Evolutionary conservation across 2,113 vertebrate species (phyloP), one percentile per base, ranked within the genome.

Genomic region (Psittacara wagleri): DNA sequence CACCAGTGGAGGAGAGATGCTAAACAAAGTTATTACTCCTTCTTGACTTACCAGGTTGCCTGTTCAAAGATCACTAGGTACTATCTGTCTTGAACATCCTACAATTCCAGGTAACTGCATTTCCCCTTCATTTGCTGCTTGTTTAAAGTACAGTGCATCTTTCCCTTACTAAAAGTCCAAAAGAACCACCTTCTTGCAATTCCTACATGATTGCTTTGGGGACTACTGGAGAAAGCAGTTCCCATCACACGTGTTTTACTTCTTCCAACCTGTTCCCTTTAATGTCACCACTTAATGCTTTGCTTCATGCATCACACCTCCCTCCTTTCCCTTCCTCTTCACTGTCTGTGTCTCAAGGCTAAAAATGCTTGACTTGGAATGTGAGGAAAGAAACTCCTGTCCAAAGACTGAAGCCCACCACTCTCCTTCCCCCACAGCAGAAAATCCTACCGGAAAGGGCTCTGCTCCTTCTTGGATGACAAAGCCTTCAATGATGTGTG

Each of bases 391-490:
- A 72, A 79, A 54, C 1, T 75, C 33, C 82, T 79, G 22, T 7
- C 29, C 23, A 54, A 88, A 96, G 39, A 61, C 4, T 13, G 35
- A 63, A 67, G 23, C 11, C 69, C 54, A 55, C 29, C 28, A 57
- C 25, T n/a, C 51, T 77, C 24, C 44, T 62, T 89, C 25, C 28
- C n/a, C 35, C 4, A 17, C 27, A 74, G 19, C 33, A 62, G 13
- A 68, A 8, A 68, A 83, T 86, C 59, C 98, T 97, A 99, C 99
- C 80, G 99, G 99, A 97, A 99, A 99, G 25, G 99, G 99, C 80
- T 99, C 99, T 19, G 99, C 99, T 97, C 99, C 99, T 94, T 99
- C 99, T 97, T 99, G 99, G 97, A 99, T 99, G 66, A 99, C 99
- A 86, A 99, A 99, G 76, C 99, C 99, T 94, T 99, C 99, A 12